These are phyloP conservation scores for Daktulosphaira vitifoliae DNA, from an alignment of 1,140 invertebrate genomes.

Conservation along the genomic window DNA sequence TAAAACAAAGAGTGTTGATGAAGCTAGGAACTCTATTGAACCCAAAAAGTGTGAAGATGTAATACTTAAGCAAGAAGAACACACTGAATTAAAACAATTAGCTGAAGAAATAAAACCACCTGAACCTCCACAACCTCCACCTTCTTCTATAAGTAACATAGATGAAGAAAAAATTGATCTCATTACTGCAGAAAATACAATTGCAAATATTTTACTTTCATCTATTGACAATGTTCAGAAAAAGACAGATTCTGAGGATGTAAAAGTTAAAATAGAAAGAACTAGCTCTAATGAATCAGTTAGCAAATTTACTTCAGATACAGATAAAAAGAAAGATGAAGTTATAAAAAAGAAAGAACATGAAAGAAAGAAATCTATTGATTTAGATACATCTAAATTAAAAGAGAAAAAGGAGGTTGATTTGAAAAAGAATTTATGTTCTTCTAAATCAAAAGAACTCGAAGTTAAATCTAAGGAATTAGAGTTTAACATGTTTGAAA, in stretches of 20 bases:
- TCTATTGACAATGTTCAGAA: slow-evolving; percentile 11
- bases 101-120: slow-evolving; percentile 35
- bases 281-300: slow-evolving; percentile 15
- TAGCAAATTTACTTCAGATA: background rate
- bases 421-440: slow-evolving; percentile 1
- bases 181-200: slow-evolving; percentile 19
- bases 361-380: slow-evolving; percentile 40
- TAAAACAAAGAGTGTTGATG: slow-evolving; percentile 25
- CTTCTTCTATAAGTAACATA: background rate
- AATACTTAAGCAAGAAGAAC: slow-evolving; percentile 8
- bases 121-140: slow-evolving; percentile 24
- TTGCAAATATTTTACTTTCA: slow-evolving; percentile 20
- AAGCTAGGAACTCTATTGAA: slow-evolving; percentile 24
- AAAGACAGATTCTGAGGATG: slow-evolving; percentile 16
- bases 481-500: slow-evolving; percentile 34
- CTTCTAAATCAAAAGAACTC: slow-evolving; percentile 34
- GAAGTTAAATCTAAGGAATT: slow-evolving; percentile 31
- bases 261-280: slow-evolving; percentile 24
- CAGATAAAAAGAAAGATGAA: slow-evolving; percentile 32
- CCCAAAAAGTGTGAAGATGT: slow-evolving; percentile 30
- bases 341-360: slow-evolving; percentile 39
- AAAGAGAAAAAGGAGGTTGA: slow-evolving; percentile 45
- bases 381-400: slow-evolving; percentile 45
- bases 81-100: slow-evolving; percentile 33
- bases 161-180: slow-evolving; percentile 24